Conservation (phyloP, 2,797 vertebrate genomes). For the Acanthiza pusilla region DNA sequence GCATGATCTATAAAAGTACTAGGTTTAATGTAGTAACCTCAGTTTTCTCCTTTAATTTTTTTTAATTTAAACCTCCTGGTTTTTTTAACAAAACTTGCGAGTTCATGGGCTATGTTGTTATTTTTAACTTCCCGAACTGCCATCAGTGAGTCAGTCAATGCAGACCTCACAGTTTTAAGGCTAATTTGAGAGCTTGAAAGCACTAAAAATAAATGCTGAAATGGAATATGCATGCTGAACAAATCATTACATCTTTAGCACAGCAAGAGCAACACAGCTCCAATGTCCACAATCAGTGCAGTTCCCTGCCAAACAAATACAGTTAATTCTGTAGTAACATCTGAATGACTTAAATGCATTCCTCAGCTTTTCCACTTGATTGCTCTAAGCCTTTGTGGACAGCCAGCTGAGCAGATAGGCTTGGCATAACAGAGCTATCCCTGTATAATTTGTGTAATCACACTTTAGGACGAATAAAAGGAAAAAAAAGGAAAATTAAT, state of each 20-base stretch:
- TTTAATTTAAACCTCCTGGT: neutral
- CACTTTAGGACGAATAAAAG: neutral
- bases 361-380: neutral
- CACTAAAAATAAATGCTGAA: conserved; percentile 25
- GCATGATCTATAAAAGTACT: neutral
- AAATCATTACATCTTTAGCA: neutral
- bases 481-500: neutral
- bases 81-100: neutral
- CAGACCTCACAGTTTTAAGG: neutral
- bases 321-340: neutral
- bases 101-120: neutral
- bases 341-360: neutral
- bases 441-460: neutral
- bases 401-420: neutral
- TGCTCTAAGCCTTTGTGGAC: neutral
- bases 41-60: neutral
- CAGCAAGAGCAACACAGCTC: neutral
- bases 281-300: neutral
- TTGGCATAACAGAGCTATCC: neutral
- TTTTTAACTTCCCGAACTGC: neutral
- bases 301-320: neutral
- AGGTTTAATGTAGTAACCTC: neutral
- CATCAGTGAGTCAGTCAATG: conserved; percentile 8
- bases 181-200: conserved; percentile 33
- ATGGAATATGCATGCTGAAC: conserved; percentile 24